Conservation (phyloP, 2,797 vertebrate species). For the Bovichtus diacanthus region DNA sequence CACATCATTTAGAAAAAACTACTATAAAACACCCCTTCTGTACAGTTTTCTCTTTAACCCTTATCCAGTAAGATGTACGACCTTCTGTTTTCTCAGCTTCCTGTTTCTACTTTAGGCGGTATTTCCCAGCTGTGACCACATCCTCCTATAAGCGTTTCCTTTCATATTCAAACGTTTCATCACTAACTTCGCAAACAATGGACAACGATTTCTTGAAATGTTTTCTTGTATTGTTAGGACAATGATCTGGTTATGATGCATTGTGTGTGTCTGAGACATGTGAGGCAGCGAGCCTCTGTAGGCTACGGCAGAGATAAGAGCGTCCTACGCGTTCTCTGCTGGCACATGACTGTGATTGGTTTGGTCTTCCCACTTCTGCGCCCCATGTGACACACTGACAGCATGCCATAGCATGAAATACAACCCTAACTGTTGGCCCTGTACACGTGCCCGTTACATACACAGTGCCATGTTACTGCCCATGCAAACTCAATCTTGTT, state of each 20-base stretch:
- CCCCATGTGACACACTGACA: conserved; percentile 49
- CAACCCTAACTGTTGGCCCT: conserved; percentile 21
- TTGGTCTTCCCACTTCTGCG: conserved; percentile 39
- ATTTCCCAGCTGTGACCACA: neutral
- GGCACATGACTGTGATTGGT: conserved; percentile 8
- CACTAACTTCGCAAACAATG: conserved; percentile 14
- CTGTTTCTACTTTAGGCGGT: conserved; percentile 6
- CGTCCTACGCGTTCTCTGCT: conserved; percentile 33
- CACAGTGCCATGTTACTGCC: neutral
- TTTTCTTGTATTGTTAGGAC: conserved; percentile 11
- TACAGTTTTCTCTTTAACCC: neutral
- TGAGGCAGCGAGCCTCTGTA: neutral
- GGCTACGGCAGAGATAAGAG: conserved; percentile 34
- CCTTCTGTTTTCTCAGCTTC: neutral
- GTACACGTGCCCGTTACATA: neutral
- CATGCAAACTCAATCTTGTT: neutral
- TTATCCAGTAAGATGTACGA: neutral
- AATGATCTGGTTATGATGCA: conserved; percentile 40
- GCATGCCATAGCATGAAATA: conserved; percentile 26
- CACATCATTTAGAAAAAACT: too few relatives aligned
- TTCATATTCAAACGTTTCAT: neutral
- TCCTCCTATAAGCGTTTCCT: neutral
- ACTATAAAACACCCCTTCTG: neutral
- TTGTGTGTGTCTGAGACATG: conserved; percentile 8
- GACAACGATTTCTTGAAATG: conserved; percentile 9